Evolutionary conservation across 2,113 vertebrate species (phyloP).

Genomic region (Strix uralensis): DNA sequence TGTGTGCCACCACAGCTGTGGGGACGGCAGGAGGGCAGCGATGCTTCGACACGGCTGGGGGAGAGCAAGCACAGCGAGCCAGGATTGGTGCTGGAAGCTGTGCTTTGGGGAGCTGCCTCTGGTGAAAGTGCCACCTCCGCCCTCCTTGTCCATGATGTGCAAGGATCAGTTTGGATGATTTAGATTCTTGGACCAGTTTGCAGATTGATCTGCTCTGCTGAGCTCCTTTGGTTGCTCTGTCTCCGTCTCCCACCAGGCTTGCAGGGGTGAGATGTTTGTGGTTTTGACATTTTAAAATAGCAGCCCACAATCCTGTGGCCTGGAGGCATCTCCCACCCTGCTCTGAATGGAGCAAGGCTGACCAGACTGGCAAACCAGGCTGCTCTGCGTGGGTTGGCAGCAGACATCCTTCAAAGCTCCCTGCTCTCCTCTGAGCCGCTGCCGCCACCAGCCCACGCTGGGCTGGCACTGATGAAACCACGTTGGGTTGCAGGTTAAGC

Average conservation of each 20-base stretch:
- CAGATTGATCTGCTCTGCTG: background rate
- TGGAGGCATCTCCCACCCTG: background rate
- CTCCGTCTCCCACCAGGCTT: background rate
- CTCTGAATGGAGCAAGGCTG: background rate
- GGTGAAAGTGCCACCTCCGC: background rate
- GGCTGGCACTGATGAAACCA: background rate
- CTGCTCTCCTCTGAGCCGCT: accelerated
- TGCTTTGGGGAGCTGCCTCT: background rate
- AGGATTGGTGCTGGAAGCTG: background rate
- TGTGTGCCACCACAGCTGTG: accelerated
- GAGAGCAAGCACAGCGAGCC: accelerated
- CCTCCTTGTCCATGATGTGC: background rate
- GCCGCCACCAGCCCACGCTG: background rate
- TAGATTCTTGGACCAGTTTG: background rate
- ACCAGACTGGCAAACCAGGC: accelerated
- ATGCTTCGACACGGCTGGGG: background rate
- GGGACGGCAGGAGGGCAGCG: background rate
- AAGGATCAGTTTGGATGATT: background rate
- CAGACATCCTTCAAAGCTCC: background rate
- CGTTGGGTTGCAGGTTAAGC: background rate
- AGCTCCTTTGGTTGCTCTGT: background rate
- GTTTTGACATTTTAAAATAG: background rate
- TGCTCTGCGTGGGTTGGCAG: background rate
- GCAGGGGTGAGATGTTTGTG: background rate
- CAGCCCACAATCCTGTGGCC: background rate